A percentile compares a stretch with the other conserved stretches of the same genome.
Evolutionary conservation across 2,888 invertebrate genomes (phyloP).

Genomic region (Drosophila setosimentum): DNA sequence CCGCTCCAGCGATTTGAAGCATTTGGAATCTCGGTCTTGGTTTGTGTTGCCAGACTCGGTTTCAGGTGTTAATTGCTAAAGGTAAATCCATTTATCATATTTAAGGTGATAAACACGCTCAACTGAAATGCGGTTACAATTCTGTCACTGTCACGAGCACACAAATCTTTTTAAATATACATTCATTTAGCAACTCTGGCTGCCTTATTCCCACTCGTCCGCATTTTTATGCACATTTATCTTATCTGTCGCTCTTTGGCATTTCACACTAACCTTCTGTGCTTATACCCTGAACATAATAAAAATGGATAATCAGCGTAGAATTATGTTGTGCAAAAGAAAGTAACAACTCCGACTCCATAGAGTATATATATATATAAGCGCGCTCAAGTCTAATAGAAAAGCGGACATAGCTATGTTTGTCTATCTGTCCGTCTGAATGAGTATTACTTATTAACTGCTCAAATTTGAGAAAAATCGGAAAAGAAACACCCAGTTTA

Average conservation of each 20-base stretch:
- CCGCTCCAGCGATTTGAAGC: neutral
- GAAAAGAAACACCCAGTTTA: neutral
- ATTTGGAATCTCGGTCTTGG: constrained; percentile 17
- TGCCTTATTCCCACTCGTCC: neutral
- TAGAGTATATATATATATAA: too few species aligned
- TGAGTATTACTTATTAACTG: neutral
- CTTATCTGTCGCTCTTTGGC: neutral
- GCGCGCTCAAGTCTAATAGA: neutral
- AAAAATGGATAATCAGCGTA: neutral
- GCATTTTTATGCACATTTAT: neutral
- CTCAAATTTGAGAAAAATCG: neutral
- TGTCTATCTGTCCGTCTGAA: neutral
- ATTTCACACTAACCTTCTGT: neutral
- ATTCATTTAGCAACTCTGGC: neutral
- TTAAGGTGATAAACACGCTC: constrained; percentile 27
- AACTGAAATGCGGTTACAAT: constrained; percentile 2
- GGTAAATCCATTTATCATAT: constrained; percentile 45
- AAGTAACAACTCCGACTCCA: neutral
- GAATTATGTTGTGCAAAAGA: neutral
- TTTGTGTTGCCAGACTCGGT: constrained; percentile 6
- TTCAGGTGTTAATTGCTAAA: constrained; percentile 58
- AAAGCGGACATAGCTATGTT: neutral
- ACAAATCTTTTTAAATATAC: constrained; percentile 3
- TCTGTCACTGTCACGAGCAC: neutral
- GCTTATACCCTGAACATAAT: neutral